These are phyloP conservation scores for Anagyrus pseudococci DNA, from an alignment of 2,888 invertebrate species.

Conservation along the genomic window DNA sequence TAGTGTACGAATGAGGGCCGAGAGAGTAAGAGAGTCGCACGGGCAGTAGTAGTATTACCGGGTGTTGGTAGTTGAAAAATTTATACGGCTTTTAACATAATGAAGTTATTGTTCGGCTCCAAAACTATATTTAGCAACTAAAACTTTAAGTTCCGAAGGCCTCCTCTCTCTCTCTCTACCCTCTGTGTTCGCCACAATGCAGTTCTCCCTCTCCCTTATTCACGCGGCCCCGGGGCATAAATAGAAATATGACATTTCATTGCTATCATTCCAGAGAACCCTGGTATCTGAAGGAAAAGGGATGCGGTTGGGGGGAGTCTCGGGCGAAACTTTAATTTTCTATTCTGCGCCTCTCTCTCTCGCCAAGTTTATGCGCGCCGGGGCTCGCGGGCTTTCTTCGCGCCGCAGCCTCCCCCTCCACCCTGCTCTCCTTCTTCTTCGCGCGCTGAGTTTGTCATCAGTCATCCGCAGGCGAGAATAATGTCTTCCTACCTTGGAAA, in stretches of 20 bases:
- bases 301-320: too few relatives aligned
- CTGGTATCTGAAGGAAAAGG: too few relatives aligned
- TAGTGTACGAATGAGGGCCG: too few relatives aligned
- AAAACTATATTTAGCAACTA: neutral
- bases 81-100: neutral
- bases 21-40: neutral
- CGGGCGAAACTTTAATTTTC: conserved; percentile 14
- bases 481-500: conserved; percentile 23
- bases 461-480: conserved; percentile 22
- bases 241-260: too few relatives aligned
- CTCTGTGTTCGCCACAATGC: neutral
- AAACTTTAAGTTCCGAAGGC: too few relatives aligned
- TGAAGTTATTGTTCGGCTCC: too few relatives aligned
- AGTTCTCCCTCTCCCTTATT: neutral
- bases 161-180: too few relatives aligned
- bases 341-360: neutral
- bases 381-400: too few relatives aligned
- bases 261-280: neutral
- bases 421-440: neutral
- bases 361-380: neutral
- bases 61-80: neutral
- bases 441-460: conserved; percentile 19
- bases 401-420: too few relatives aligned
- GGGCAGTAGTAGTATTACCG: neutral
- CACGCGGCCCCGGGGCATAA: neutral